Base-by-base conservation (phyloP, 2,113 vertebrate species). In the Centropristis striata region DNA sequence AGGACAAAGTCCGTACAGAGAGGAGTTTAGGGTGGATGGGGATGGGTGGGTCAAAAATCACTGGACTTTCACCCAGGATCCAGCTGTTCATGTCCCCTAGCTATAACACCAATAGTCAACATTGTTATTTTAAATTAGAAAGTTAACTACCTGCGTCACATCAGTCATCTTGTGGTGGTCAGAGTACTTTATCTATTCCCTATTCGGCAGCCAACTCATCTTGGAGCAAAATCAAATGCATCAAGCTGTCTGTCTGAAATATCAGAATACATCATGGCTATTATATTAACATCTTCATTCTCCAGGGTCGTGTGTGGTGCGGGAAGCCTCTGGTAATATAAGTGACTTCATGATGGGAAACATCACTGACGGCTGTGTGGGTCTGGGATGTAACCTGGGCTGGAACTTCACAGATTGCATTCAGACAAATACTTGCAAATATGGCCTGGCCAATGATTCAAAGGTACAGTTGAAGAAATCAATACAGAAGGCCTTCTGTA, bases 361-460 rank as follows among this genome's bases (percentile, higher is more conserved):
- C 59, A n/a, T 41, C 51, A 91, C 71, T 0, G 83, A 80, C 0
- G 82, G 46, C 0, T 96, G 94, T 37, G 74, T 91, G 5, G 92
- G 92, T 20, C 59, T 92, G 51, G 90, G 69, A n/a, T 95, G 94
- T 60, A n/a, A 37, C 0, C 64, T 92, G 10, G 94, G 94, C 71
- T 96, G 94, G 94, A 93, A 95, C 87, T 96, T 96, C 71, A 93
- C 92, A 1, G 44, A 78, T 6, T 96, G 94, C 42, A 25, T 32
- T 15, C 21, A 88, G 44, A 78, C 75, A 4, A 53, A 71, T 8
- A 59, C 84, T 23, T 96, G 95, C 37, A 0, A 20, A 4, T 94
- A 61, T 41, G 95, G 94, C 0, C 81, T 96, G 18, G 80, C 90
- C 70, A 94, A 95, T 51, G 90, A 67, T 47, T 74, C 66, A 12